Evolutionary conservation across 2,113 vertebrate genomes (phyloP).

Genomic region (Origma solitaria): DNA sequence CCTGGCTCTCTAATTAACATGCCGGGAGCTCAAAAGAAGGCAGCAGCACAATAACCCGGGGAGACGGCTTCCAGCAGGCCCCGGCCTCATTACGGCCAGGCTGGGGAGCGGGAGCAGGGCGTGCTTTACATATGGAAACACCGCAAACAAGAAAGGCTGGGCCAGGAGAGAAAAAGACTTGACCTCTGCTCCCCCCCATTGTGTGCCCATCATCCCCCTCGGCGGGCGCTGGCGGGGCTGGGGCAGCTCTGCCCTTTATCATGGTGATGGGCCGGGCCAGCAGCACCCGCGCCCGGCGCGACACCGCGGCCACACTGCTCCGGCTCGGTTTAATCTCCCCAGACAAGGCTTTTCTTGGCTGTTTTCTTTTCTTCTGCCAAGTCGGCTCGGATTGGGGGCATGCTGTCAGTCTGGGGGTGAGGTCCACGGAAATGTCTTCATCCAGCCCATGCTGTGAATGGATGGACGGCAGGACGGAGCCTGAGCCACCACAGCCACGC

Average conservation of each 20-base stretch:
- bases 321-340: background rate
- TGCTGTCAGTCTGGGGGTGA: background rate
- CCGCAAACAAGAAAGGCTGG: conserved; percentile 68
- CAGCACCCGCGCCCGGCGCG: background rate
- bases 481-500: accelerated
- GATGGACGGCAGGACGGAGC: background rate
- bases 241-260: conserved; percentile 3
- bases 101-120: conserved; percentile 54
- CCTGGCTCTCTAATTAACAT: conserved; percentile 84
- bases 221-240: background rate
- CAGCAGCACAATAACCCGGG: conserved; percentile 72
- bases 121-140: conserved; percentile 70
- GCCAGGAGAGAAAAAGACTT: conserved; percentile 63
- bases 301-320: background rate
- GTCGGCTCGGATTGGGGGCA: background rate
- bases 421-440: background rate
- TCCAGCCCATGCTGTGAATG: background rate
- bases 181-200: conserved; percentile 66
- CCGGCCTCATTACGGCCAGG: conserved; percentile 73
- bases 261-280: background rate
- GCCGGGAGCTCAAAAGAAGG: conserved; percentile 71
- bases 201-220: conserved; percentile 16
- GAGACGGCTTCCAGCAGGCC: conserved; percentile 70
- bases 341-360: background rate
- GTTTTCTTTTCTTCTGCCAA: background rate